Base-by-base conservation (phyloP, 2,113 vertebrate genomes). In the Urocitellus parryii region DNA sequence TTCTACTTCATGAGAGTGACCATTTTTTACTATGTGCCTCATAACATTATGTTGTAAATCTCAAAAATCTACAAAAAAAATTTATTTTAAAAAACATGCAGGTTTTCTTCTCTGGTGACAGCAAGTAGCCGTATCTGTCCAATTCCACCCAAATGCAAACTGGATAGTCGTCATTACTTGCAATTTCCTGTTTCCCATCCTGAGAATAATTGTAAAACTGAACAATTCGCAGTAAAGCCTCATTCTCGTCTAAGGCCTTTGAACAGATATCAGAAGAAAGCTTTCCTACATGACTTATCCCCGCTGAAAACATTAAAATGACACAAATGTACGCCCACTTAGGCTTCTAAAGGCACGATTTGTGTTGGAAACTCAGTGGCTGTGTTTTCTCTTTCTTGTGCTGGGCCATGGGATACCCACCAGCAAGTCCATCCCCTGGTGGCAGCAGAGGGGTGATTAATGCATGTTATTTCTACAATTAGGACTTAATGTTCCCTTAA, bases 391-490 rank as follows among this genome's bases (percentile, higher is more conserved):
- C 42, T 67, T 51, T 67, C 39, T 42, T 56, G 37, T 88, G 22
- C 5, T 24, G 80, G 61, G 53, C 13, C 1, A 7, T 5, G 20
- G 61, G 61, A 84, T 67, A 39, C 18, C 42, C 72, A 83, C 58
- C 53, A 76, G n/a, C 81, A 96, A 94, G 53, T 24, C 76, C 48
- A 45, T n/a, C 22, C 29, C 39, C 53, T 73, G 24, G n/a, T 77
- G 78, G n/a, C 39, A 94, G 10, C 51, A 25, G 8, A 39, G 67
- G 65, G 37, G 24, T 92, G 87, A 81, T 93, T 83, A 97, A 93
- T 90, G 84, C 79, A 56, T 96, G 48, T 93, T 97, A 92, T 97
- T 96, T 97, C 84, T 94, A 82, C 82, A 97, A 92, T 98, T 96
- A 97, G 80, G 76, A 87, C 32, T 78, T 94, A 96, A 96, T 93